Percentiles rank a stretch among this genome's conserved stretches.
Conservation (phyloP, 35 echinoderm and acorn worm species). For the Heliocidaris erythrogramma region DNA sequence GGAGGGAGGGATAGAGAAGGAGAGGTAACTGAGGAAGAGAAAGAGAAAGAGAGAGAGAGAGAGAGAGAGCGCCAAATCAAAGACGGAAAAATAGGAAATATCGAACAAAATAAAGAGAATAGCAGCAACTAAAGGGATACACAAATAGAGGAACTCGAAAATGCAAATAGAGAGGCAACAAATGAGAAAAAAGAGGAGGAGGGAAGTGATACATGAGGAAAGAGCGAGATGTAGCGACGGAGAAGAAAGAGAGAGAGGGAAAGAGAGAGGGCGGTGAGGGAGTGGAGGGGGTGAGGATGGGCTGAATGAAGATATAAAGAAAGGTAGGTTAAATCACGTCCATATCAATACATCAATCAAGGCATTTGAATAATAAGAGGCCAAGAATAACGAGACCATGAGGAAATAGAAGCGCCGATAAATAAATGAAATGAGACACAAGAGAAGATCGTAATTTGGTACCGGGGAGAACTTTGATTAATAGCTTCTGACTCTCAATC, state of each 20-base stretch:
- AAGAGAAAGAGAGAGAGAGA: too few species aligned
- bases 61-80: too few species aligned
- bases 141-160: too few species aligned
- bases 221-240: neutral
- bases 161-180: too few species aligned
- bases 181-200: too few species aligned
- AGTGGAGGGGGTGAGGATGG: neutral
- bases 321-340: neutral
- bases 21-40: too few species aligned
- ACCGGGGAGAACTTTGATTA: neutral
- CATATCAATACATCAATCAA: slow-evolving; percentile 5
- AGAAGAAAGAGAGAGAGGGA: neutral
- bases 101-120: too few species aligned
- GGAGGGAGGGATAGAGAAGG: too few species aligned
- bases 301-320: neutral
- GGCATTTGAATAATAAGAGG: neutral
- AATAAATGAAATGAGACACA: slow-evolving; percentile 12
- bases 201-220: too few species aligned
- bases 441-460: neutral
- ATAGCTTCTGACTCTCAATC: slow-evolving; percentile 2
- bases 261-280: neutral
- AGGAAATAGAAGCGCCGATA: neutral
- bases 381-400: neutral
- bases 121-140: too few species aligned
- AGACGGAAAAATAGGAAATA: too few species aligned